Percentiles rank a stretch among this genome's conserved stretches.
Conservation (phyloP, 2,797 vertebrate species). For the Ceryle rudis region DNA sequence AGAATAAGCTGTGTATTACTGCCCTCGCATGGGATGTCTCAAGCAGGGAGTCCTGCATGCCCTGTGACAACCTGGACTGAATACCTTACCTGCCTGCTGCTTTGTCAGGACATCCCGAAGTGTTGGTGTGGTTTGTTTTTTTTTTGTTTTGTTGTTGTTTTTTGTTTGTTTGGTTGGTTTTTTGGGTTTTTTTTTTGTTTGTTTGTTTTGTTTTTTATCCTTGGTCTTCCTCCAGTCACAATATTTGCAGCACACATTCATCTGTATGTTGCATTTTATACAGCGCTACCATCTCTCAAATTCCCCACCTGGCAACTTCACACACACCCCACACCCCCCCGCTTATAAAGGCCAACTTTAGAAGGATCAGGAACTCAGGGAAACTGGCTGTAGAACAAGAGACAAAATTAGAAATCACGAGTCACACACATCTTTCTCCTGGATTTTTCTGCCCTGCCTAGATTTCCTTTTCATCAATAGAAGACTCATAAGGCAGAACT, state of each 20-base stretch:
- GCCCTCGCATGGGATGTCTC: accelerated
- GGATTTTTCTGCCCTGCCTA: not conserved
- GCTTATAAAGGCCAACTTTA: not conserved
- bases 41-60: accelerated
- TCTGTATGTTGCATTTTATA: accelerated
- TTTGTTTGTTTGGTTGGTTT: no score
- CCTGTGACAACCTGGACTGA: accelerated
- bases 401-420: not conserved
- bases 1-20: accelerated
- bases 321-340: accelerated
- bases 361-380: not conserved
- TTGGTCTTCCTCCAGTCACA: accelerated
- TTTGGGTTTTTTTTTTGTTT: no score
- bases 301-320: not conserved
- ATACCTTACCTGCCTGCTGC: not conserved
- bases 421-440: not conserved
- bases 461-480: not conserved
- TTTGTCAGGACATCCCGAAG: accelerated
- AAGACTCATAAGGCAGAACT: not conserved
- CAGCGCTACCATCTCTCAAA: not conserved
- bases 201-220: no score
- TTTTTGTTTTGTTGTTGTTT: no score
- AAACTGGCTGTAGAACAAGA: not conserved
- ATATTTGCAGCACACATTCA: accelerated
- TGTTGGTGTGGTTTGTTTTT: no score